Percentiles rank a stretch among this genome's conserved stretches.
phyloP scores from a whole-genome alignment of 2,797 vertebrate genomes.

The Malacoctenus gilli region DNA sequence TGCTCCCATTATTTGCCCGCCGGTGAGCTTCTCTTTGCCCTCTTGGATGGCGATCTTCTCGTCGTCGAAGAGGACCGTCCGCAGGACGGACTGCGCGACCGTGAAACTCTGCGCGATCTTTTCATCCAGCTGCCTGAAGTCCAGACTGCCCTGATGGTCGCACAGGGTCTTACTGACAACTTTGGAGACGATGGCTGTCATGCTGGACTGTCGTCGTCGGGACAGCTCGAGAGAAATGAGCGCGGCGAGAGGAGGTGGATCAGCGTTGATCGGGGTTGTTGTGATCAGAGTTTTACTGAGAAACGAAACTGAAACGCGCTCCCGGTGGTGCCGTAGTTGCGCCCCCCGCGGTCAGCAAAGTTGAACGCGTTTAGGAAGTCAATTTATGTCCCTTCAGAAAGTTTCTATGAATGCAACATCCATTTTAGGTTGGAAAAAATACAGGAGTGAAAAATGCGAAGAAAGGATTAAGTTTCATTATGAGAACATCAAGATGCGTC shows the following conservation, averaged over 20 bases:
- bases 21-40: not conserved
- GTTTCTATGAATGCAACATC: too few relatives aligned
- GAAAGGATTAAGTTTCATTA: too few relatives aligned
- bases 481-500: too few relatives aligned
- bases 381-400: too few relatives aligned
- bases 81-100: constrained; percentile 34
- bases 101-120: constrained; percentile 39
- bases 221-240: not conserved
- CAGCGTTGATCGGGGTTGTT: not conserved
- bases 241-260: too few relatives aligned
- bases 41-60: constrained; percentile 53
- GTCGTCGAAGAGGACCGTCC: constrained; percentile 55
- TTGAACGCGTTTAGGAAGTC: too few relatives aligned
- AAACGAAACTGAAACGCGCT: constrained; percentile 1
- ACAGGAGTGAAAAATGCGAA: too few relatives aligned
- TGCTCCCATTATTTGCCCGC: not conserved
- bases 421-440: too few relatives aligned
- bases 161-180: constrained; percentile 61
- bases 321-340: too few relatives aligned
- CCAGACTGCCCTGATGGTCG: constrained; percentile 69
- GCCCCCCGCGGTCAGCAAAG: too few relatives aligned
- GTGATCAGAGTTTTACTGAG: not conserved
- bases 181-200: constrained; percentile 50
- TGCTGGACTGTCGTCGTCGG: not conserved
- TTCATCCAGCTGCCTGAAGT: constrained; percentile 50